Evolutionary conservation across 2,888 invertebrate species (phyloP), one percentile per base, ranked within the genome.

Genomic region (Drosophila neoperkinsi): DNA sequence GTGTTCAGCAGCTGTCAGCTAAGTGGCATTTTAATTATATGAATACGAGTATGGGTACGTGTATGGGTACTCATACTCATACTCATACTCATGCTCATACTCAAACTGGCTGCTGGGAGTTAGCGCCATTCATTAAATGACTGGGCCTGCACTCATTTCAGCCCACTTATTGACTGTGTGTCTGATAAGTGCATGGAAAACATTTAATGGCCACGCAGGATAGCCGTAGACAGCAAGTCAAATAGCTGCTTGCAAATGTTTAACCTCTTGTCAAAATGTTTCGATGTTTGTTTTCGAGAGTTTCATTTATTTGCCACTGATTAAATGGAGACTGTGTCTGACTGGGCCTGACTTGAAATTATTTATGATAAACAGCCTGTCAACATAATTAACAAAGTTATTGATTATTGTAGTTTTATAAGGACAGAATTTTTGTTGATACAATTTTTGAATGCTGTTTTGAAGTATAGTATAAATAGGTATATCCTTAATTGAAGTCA

Each of bases 1-100:
- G n/a, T n/a, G 36, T 61, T 56, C 77, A 61, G 52, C 58, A 59
- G 72, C 60, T 74, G 74, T 61, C 69, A 70, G 74, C 63, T 66
- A 68, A 73, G 65, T 78, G 81, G 85, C 81, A 64, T 69, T 85
- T 82, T 81, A 83, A 85, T 83, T 83, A 83, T 83, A 78, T 71
- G 73, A 56, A 57, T 68, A 60, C 61, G 56, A 62, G 56, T 67
- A 16, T 52, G 50, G 69, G 43, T 70, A 18, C 28, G 46, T 36
- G 31, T 66, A 52, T 21, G 21, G 25, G 50, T 31, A 63, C 66
- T 51, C 46, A 10, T 6, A 63, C 34, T 41, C 50, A 51, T 21
- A 53, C 30, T 46, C 46, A 28, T 10, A 65, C 25, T 30, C 34
- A 41, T 13, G 30, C 55, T 46, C 56, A 28, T 0, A 57, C 25